Evolutionary conservation across 2,888 invertebrate genomes (phyloP).

Genomic region (Pinctada fucata): DNA sequence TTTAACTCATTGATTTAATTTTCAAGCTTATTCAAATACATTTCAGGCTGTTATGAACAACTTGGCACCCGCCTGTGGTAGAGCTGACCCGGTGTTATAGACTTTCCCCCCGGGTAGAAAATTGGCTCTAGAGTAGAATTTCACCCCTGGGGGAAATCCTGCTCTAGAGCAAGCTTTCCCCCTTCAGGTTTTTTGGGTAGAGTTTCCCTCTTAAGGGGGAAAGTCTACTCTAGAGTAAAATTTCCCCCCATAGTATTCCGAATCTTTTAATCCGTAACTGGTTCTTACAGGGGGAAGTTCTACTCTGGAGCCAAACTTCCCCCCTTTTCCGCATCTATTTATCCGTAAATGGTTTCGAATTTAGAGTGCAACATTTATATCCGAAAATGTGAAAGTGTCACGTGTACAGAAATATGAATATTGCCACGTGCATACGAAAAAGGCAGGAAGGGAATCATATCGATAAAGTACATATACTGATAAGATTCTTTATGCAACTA

Average conservation of each 20-base stretch:
- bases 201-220: background rate
- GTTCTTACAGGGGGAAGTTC: slow-evolving; percentile 1
- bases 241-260: slow-evolving; percentile 1
- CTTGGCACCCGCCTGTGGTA: too few species aligned
- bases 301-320: slow-evolving; percentile 1
- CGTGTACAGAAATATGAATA: slow-evolving; percentile 1
- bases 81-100: too few species aligned
- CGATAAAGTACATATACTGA: background rate
- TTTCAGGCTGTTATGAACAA: too few species aligned
- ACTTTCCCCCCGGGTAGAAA: background rate
- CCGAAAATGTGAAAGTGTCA: background rate
- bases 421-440: background rate
- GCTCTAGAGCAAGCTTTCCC: background rate
- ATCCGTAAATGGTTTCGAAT: slow-evolving; percentile 1
- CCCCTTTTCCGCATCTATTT: background rate
- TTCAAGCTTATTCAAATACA: too few species aligned
- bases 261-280: background rate
- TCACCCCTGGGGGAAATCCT: background rate
- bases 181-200: too few species aligned
- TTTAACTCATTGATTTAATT: too few species aligned
- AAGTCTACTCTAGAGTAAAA: background rate
- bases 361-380: background rate
- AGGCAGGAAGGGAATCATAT: background rate
- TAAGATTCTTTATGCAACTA: background rate
- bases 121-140: slow-evolving; percentile 1